Percentiles rank a stretch among this genome's conserved stretches.
phyloP scores from a whole-genome alignment of 2,113 vertebrate genomes.

The Sylvicapra grimmia region DNA sequence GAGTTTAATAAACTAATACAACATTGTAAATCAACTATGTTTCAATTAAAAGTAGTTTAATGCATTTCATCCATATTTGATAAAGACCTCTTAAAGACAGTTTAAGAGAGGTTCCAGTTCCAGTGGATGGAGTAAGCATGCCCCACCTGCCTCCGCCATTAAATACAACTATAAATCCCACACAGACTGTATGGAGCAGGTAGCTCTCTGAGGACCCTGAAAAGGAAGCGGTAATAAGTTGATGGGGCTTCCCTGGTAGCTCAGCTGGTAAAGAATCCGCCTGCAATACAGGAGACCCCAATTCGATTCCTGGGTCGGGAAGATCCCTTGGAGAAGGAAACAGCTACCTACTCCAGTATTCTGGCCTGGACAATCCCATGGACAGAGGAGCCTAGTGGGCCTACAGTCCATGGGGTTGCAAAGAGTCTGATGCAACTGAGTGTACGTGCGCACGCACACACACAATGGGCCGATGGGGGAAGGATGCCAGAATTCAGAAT shows the following conservation, averaged over 20 bases:
- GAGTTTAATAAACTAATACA: background rate
- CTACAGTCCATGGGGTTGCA: background rate
- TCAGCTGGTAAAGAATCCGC: background rate
- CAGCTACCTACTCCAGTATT: background rate
- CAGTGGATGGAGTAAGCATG: background rate
- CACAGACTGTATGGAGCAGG: background rate
- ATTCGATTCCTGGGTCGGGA: accelerated
- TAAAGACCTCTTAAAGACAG: background rate
- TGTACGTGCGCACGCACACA: accelerated
- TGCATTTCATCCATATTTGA: background rate
- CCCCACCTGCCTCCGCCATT: background rate
- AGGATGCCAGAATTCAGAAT: background rate
- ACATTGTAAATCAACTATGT: background rate
- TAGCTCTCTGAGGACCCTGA: background rate
- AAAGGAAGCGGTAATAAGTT: background rate
- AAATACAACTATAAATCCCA: background rate
- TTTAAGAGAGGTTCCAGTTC: background rate
- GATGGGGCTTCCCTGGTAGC: background rate
- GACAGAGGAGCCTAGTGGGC: background rate
- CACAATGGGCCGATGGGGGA: background rate
- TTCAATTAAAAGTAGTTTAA: background rate
- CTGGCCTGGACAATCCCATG: background rate
- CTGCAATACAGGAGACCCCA: background rate
- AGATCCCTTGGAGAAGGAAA: background rate
- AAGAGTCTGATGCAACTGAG: background rate